A percentile compares a stretch with the other conserved stretches of the same genome.
These are phyloP conservation scores for Glaucomys volans DNA, from an alignment of 2,113 vertebrate genomes.

Conservation along the genomic window DNA sequence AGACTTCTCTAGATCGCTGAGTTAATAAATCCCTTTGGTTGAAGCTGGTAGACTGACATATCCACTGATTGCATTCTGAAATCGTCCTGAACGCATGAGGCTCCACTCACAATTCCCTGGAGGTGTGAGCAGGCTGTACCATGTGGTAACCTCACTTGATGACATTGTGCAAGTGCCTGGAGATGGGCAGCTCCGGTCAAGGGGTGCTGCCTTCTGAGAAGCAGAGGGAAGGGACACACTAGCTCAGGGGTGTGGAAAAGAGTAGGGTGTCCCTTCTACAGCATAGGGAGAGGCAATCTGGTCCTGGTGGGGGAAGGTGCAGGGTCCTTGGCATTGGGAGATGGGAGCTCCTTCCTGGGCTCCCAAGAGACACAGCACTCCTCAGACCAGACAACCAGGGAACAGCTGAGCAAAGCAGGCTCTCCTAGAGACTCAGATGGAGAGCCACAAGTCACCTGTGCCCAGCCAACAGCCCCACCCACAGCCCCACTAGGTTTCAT, in stretches of 20 bases:
- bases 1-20: background rate
- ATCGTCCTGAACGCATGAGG: fast-evolving
- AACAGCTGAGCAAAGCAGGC: background rate
- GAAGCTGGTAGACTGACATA: background rate
- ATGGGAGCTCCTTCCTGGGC: background rate
- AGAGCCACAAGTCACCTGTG: too few relatives aligned
- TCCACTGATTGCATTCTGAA: background rate
- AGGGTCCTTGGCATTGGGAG: background rate
- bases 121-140: conserved; percentile 94
- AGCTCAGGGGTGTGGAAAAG: background rate
- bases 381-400: background rate
- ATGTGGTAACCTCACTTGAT: conserved; percentile 98
- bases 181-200: conserved; percentile 96
- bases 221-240: background rate
- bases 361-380: background rate
- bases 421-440: background rate
- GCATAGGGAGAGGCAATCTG: background rate
- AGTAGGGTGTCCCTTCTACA: background rate
- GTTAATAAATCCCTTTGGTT: background rate
- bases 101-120: conserved; percentile 94
- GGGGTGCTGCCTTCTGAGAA: conserved; percentile 93
- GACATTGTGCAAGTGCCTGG: too few relatives aligned
- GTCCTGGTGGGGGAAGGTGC: background rate
- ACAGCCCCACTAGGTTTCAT: too few relatives aligned
- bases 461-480: too few relatives aligned